Conservation (phyloP, 1,140 invertebrate genomes). For the Drosophila kanapiae region DNA sequence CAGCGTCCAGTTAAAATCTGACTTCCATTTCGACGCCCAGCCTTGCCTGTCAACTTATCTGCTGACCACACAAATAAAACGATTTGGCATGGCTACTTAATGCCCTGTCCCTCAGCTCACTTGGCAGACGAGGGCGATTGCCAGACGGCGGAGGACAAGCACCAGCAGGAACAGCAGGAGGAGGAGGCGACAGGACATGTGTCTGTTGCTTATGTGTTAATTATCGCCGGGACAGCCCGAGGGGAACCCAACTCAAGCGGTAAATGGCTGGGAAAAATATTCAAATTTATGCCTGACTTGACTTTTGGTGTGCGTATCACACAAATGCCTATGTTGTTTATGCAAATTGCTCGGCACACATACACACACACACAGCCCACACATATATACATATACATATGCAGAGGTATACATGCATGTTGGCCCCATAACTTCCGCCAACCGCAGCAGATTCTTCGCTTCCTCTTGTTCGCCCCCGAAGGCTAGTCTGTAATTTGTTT, state of each 20-base stretch:
- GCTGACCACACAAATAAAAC: slow-evolving; percentile 57
- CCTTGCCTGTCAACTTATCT: slow-evolving; percentile 45
- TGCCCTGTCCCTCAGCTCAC: slow-evolving; percentile 45
- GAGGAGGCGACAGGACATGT: slow-evolving; percentile 31
- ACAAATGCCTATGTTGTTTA: slow-evolving; percentile 67
- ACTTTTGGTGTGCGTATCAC: slow-evolving; percentile 44
- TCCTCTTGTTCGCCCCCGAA: slow-evolving; percentile 4
- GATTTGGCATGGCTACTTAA: slow-evolving; percentile 54
- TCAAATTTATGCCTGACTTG: slow-evolving; percentile 75
- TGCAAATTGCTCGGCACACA: slow-evolving; percentile 49
- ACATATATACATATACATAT: background rate
- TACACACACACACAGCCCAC: too few species aligned
- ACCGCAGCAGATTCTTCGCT: slow-evolving; percentile 45
- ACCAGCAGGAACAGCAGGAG: background rate
- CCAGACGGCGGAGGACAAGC: slow-evolving; percentile 2
- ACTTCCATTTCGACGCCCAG: slow-evolving; percentile 28
- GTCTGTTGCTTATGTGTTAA: slow-evolving; percentile 73
- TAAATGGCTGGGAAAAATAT: slow-evolving; percentile 69
- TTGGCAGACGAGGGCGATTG: slow-evolving; percentile 28
- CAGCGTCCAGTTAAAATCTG: slow-evolving; percentile 44
- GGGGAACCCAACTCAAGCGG: slow-evolving; percentile 59
- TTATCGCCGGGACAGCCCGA: slow-evolving; percentile 49
- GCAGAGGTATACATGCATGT: background rate
- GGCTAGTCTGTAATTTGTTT: slow-evolving; percentile 64
- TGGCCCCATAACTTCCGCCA: slow-evolving; percentile 49